Base-by-base conservation (phyloP, 2,113 vertebrate genomes). In the Pelecanoides urinatrix region DNA sequence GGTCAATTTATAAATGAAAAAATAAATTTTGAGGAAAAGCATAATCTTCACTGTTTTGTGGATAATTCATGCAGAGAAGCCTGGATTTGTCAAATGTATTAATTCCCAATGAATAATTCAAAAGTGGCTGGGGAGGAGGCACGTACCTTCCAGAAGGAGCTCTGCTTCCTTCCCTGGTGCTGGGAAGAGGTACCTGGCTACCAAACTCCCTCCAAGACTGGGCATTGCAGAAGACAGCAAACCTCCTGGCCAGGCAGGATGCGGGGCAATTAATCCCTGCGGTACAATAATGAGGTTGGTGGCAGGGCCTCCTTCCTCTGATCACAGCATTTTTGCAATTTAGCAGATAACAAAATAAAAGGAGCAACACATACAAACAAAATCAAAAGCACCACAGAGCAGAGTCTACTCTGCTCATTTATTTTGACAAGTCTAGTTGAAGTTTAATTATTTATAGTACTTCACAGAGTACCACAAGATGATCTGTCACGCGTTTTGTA, bases 391-490 rank as follows among this genome's bases (percentile, higher is more conserved):
- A 14, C 49, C 77, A 59, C 42, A 6, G 53, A 83, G 68, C 47
- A 16, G 55, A 81, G 36, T 42, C 44, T 77, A 10, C 66, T 65
- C 70, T 45, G 70, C 77, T 65, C 52, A 15, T 82, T 88, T 75
- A 62, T 78, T 91, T 77, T 92, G 95, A 89, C 93, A 78, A 53
- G 61, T 61, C 67, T 81, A 45, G 91, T 56, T 96, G 89, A 44
- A 36, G 61, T 65, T 95, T 65, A 68, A 89, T 96, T 82, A 82
- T 88, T 95, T n/a, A 55, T 83, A 52, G 89, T 29, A 52, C 87
- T 88, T 87, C 68, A 74, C 52, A 65, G 93, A 55, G 77, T 21
- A 36, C 70, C 76, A 92, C 3, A 11, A 81, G 86, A 27, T 7
- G 73, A 75, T 93, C 86, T 82, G 92, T 49, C 85, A 45, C 13